Base-by-base conservation (phyloP, 2,888 invertebrate species). In the Petrolisthes cinctipes region DNA sequence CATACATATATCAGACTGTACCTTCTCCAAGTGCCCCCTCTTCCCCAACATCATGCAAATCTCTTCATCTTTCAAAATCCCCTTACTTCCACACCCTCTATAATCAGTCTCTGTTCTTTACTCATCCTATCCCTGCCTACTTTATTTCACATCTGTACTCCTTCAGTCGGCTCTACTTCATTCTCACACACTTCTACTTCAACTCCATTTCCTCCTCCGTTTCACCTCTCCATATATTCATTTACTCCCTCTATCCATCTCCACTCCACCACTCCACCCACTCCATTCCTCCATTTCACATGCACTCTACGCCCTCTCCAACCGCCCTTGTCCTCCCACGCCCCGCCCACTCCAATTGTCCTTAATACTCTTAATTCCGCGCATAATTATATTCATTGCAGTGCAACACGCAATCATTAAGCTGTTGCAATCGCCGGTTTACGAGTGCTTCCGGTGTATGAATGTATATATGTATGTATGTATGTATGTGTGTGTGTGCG, bases 281-380 rank as follows among this genome's bases (percentile, higher is more conserved):
- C 61, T 61, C n/a, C n/a, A n/a, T n/a, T n/a, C n/a, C n/a, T 17
- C 71, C 71, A 6, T 20, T 6, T 71, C 71, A 14, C n/a, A 14
- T 71, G 14, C 20, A 17, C 61, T 14, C 71, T 4, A 11, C 71
- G n/a, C 20, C 71, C 20, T 6, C 14, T 20, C 71, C 71, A 14
- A 6, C 71, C 20, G 6, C 71, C 71, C 20, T n/a, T 71, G 17
- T 71, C 71, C 71, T 66, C n/a, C 54, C 84, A 53, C n/a, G 78
- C 56, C 54, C 81, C 86, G 81, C 81, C 81, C 75, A 23, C 71
- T 23, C 51, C 56, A 81, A 86, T 86, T 81, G 80, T 53, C 75
- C 81, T 75, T 82, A 86, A 86, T 82, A 75, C 86, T 86, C 79
- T 86, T 86, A 86, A 86, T 86, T 81, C 37, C 66, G 57, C 66